Evolutionary conservation across 1,140 invertebrate genomes (phyloP).

Genomic region (Brachionus manjavacas): DNA sequence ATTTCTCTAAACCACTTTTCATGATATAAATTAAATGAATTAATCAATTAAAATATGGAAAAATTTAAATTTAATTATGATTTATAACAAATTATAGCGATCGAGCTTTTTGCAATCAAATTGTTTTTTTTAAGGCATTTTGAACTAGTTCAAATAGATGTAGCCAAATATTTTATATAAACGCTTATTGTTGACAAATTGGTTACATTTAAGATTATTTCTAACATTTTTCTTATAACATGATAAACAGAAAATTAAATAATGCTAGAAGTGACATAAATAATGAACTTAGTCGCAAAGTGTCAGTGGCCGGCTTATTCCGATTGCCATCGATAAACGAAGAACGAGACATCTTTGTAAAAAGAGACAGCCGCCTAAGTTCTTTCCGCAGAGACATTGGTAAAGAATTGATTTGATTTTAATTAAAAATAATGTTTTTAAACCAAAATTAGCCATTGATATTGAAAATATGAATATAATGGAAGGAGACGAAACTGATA

Average conservation of each 20-base stretch:
- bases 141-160: background rate
- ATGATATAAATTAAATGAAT: no score
- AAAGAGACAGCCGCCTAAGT: background rate
- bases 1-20: no score
- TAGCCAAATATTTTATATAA: background rate
- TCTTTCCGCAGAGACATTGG: background rate
- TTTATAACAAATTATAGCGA: no score
- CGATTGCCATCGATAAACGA: background rate
- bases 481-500: background rate
- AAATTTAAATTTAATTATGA: no score
- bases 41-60: no score
- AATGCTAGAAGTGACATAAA: constrained; percentile 6
- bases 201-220: background rate
- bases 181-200: background rate
- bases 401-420: background rate
- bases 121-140: background rate
- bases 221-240: background rate
- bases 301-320: constrained; percentile 16
- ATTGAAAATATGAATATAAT: constrained; percentile 32
- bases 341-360: background rate
- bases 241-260: constrained; percentile 21
- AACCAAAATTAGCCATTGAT: background rate
- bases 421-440: background rate
- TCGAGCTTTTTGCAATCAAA: no score
- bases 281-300: constrained; percentile 31